phyloP scores from a whole-genome alignment of 1,140 invertebrate species.

The Rhagoletis pomonella region DNA sequence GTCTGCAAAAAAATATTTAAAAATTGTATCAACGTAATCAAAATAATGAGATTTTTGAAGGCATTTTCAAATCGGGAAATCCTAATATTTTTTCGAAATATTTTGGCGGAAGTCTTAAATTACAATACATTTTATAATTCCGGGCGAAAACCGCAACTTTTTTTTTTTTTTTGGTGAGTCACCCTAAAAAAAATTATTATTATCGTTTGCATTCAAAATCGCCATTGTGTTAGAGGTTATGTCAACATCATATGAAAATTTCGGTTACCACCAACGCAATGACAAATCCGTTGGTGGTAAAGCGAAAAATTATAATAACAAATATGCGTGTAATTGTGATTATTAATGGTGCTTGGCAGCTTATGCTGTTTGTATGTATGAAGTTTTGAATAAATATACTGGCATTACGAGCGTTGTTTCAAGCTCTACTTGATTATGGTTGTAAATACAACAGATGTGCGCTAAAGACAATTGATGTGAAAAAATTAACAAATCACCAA shows the following conservation, averaged over 20 bases:
- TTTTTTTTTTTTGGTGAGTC: no score
- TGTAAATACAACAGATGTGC: neutral
- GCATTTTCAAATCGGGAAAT: no score
- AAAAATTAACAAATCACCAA: neutral
- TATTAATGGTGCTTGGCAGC: neutral
- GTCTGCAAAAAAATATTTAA: no score
- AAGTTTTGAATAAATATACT: no score
- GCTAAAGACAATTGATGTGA: neutral
- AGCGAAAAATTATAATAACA: neutral
- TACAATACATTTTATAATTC: no score
- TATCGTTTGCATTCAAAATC: no score
- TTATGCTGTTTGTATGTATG: neutral
- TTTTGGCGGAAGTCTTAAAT: no score
- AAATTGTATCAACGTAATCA: no score
- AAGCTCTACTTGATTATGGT: neutral
- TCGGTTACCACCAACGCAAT: conserved; percentile 14
- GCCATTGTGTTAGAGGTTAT: neutral
- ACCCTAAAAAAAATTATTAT: no score
- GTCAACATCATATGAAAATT: neutral
- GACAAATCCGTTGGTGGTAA: conserved; percentile 8
- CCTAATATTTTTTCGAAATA: no score
- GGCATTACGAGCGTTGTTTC: neutral
- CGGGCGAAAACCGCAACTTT: no score
- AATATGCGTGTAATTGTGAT: neutral
- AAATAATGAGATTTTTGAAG: no score